Base-by-base conservation (phyloP, 2,888 invertebrate genomes). In the Notodonta ziczac region DNA sequence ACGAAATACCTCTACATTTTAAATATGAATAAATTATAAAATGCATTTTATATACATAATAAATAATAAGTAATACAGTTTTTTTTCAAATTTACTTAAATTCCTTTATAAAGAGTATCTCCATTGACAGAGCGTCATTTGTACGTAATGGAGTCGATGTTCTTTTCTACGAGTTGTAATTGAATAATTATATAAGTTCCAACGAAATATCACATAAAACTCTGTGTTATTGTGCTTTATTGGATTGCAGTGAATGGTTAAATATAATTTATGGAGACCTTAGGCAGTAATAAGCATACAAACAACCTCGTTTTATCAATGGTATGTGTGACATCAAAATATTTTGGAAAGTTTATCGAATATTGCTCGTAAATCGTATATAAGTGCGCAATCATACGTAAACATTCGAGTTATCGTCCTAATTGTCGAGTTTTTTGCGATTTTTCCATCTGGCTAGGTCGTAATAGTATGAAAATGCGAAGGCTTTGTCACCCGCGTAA, bases 141-240 rank as follows among this genome's bases (percentile, higher is more conserved):
- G 94, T 95, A 94, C 94, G 95, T 94, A 94, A 95, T 95, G 95
- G 95, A 95, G 95, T 94, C 94, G 91, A 94, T 85, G 85, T 89
- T 88, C 84, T 83, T 76, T 84, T 83, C 81, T 74, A 85, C 77
- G 75, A 86, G 79, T 86, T 84, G 76, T 85, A 83, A 83, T 82
- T 85, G 74, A 81, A 75, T 78, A 81, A 82, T 86, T 85, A 78
- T 76, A 73, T 76, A 73, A 79, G 84, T 87, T 81, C 72, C 65
- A 63, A 70, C 66, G 75, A 85, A 86, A 85, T 87, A 85, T 87
- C 87, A 88, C 83, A 77, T 80, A 86, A 86, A 88, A 84, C 81
- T 81, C 74, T 77, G 80, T 78, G 73, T 76, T 78, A 76, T 75
- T 78, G 83, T 84, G 84, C 68, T 67, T 77, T 78, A 77, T 79